Conservation (phyloP, 2,888 invertebrate genomes). For the Agonopterix subpropinquella region DNA sequence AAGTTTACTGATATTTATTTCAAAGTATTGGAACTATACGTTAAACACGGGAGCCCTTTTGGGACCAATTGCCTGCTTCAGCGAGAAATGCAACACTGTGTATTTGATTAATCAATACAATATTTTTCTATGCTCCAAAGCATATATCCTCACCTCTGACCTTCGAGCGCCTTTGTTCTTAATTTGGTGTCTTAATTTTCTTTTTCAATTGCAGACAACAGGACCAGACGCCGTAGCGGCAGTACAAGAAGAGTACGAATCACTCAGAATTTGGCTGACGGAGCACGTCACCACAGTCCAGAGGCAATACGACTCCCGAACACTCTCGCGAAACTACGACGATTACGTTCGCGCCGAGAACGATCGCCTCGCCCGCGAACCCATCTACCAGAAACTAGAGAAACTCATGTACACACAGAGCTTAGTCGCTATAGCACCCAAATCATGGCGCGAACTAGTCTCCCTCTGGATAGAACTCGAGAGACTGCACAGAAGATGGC, state of each 20-base stretch:
- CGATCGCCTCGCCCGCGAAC: constrained; percentile 84
- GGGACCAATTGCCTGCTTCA: no score
- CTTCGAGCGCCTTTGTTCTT: not conserved
- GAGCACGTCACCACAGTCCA: constrained; percentile 86
- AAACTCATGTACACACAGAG: constrained; percentile 87
- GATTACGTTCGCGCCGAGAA: constrained; percentile 86
- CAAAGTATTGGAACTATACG: no score
- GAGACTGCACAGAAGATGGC: constrained; percentile 87
- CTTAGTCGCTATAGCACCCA: constrained; percentile 86
- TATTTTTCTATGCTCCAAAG: no score
- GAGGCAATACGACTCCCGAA: constrained; percentile 83
- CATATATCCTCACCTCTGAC: not conserved
- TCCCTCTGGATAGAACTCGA: constrained; percentile 88
- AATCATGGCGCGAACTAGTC: constrained; percentile 90
- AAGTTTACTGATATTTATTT: no score
- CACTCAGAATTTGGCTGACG: constrained; percentile 87
- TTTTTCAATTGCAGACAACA: constrained; percentile 68
- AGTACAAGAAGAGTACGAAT: constrained; percentile 87
- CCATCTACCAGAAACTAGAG: constrained; percentile 85
- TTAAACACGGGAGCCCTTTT: no score
- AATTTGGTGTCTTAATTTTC: constrained; percentile 6
- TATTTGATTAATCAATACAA: no score
- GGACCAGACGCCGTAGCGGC: constrained; percentile 84
- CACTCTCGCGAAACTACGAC: constrained; percentile 85
- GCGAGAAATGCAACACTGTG: no score